These are phyloP conservation scores for Octodon degus DNA, from an alignment of 2,113 vertebrate species.

Conservation along the genomic window DNA sequence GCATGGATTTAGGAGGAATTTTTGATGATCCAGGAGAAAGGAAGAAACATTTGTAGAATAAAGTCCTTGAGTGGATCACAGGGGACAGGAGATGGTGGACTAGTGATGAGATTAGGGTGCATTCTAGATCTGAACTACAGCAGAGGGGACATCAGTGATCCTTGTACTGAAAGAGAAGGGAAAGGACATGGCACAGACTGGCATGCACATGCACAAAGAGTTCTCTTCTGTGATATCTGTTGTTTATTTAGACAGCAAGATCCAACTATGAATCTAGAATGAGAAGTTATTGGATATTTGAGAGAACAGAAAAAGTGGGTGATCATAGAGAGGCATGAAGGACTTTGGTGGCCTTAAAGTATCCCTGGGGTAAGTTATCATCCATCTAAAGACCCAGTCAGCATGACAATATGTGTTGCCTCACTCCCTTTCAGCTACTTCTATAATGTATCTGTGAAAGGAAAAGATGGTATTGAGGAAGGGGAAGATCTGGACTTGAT, in stretches of 20 bases:
- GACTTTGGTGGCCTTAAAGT: not conserved
- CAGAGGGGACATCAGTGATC: not conserved
- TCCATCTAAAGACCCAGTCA: not conserved
- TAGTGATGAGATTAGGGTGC: not conserved
- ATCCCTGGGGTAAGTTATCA: not conserved
- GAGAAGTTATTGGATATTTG: not conserved
- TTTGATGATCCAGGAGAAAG: not conserved
- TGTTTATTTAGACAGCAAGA: not conserved
- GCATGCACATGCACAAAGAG: not conserved
- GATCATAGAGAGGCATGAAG: not conserved
- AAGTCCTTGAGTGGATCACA: not conserved
- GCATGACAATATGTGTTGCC: not conserved
- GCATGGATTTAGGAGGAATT: not conserved
- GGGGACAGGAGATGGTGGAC: fast-evolving
- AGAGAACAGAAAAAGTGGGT: not conserved
- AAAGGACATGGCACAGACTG: not conserved
- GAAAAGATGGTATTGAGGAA: not conserved
- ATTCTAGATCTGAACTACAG: not conserved
- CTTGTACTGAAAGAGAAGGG: not conserved
- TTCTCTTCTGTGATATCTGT: not conserved
- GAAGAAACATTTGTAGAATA: not conserved
- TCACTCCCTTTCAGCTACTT: too few relatives aligned
- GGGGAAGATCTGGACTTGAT: not conserved
- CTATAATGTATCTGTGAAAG: not conserved
- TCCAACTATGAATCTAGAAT: not conserved